Base-by-base conservation (phyloP, 2,797 vertebrate genomes). In the Aselliscus stoliczkanus region DNA sequence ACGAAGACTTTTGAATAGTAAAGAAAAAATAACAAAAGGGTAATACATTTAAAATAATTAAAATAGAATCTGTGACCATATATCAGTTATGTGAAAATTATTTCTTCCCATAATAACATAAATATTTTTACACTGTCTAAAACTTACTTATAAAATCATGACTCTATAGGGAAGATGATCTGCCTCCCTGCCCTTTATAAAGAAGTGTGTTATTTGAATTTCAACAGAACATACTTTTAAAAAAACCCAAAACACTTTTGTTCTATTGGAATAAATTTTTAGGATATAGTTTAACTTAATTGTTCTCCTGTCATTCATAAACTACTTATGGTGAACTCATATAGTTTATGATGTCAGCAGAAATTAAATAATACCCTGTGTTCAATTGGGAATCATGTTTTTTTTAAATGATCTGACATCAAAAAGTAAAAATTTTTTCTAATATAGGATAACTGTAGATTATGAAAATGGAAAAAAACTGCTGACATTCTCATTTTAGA, bases 301-400 rank as follows among this genome's bases (percentile, higher is more conserved):
- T 97, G 88, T 91, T 95, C 37, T 85, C 50, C 50, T 97, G 70
- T 52, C 94, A 94, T 96, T 98, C 84, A 92, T 86, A 76, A 96
- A 93, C 29, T 70, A 39, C 17, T 93, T 94, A 91, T 64, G 34
- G 79, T 95, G 47, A 96, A 95, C 12, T 97, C 42, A 47, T 11
- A 58, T 67, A 89, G 69, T 93, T 97, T 95, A 94, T 75, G 77
- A 95, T 7, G 7, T 77, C 93, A 97, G 73, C 69, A 96, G 75
- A 96, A 97, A 96, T 23, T 97, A 97, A 98, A 96, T 97, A 97
- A 97, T 81, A 92, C 18, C 39, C 29, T 97, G 34, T 92, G 90
- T 96, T 95, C 47, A 91, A 58, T 14, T 50, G 73, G 92, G 90
- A 62, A 96, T 86, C 72, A 92, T 94, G 85, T 96, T 50, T 90